phyloP scores from a whole-genome alignment of 1,140 invertebrate genomes.

The Epicauta chinensis region DNA sequence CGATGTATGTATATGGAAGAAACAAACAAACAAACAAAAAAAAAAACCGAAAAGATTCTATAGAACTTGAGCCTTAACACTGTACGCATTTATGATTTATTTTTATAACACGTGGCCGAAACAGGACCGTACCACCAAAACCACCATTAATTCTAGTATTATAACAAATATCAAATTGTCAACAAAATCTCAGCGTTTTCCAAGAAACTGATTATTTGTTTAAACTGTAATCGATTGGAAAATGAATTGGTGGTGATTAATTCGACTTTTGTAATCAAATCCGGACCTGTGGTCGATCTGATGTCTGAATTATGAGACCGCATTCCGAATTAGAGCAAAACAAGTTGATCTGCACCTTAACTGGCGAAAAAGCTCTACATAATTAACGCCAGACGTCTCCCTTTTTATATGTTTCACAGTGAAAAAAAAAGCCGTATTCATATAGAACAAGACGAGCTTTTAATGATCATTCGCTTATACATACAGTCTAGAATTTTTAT shows the following conservation, averaged over 20 bases:
- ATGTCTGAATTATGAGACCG: conserved; percentile 1
- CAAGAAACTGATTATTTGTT: too few relatives aligned
- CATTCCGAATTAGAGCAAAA: conserved; percentile 17
- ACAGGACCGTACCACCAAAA: background rate
- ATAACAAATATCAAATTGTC: background rate
- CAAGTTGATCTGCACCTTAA: conserved; percentile 6
- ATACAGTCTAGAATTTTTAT: background rate
- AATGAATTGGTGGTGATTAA: background rate
- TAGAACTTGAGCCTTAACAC: background rate
- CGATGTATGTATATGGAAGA: background rate
- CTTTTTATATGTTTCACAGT: background rate
- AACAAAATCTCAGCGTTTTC: background rate
- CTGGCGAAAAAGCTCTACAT: conserved; percentile 3
- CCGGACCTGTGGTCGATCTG: background rate
- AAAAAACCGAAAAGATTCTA: background rate
- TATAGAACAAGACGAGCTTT: background rate
- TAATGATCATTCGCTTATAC: conserved; percentile 1
- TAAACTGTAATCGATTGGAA: background rate
- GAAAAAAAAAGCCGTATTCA: background rate
- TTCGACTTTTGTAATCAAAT: background rate
- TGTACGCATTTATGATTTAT: conserved; percentile 4
- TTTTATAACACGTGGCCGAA: conserved; percentile 3
- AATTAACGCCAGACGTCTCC: conserved; percentile 14
- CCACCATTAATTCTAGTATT: too few relatives aligned
- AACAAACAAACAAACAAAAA: background rate